phyloP scores from a whole-genome alignment of 1,140 invertebrate genomes.

The Mercenaria mercenaria region DNA sequence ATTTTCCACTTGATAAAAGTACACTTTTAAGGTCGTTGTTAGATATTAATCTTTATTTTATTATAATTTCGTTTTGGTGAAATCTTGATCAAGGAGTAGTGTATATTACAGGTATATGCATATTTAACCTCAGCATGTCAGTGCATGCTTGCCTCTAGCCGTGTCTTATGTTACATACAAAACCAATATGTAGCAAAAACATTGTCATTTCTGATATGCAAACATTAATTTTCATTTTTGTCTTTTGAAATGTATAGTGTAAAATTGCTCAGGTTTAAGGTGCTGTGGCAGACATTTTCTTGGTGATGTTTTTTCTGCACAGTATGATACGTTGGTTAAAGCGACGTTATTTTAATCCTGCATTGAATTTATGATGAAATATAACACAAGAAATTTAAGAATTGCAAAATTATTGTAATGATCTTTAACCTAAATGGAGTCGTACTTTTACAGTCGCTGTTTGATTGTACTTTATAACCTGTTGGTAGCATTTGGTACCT shows the following conservation, averaged over 20 bases:
- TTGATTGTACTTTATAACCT: neutral
- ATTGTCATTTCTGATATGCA: constrained; percentile 17
- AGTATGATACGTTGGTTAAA: neutral
- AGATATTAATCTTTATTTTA: constrained; percentile 22
- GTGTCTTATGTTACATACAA: neutral
- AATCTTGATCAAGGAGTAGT: neutral
- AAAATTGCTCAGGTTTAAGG: neutral
- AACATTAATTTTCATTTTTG: constrained; percentile 9
- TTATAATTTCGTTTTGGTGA: neutral
- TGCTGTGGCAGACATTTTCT: neutral
- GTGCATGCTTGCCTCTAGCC: neutral
- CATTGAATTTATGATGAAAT: constrained; percentile 9
- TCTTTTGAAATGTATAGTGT: neutral
- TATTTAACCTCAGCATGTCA: constrained; percentile 12
- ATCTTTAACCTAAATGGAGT: neutral
- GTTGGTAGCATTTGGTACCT: too few relatives aligned
- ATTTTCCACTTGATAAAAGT: too few relatives aligned
- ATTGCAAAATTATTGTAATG: neutral
- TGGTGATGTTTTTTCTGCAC: neutral
- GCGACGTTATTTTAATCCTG: neutral
- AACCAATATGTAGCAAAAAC: neutral
- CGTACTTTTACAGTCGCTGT: neutral
- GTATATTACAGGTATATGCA: neutral
- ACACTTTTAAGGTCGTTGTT: too few relatives aligned
- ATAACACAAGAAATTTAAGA: neutral